Evolutionary conservation across 2,888 invertebrate genomes (phyloP).

Genomic region (Agriotes lineatus): DNA sequence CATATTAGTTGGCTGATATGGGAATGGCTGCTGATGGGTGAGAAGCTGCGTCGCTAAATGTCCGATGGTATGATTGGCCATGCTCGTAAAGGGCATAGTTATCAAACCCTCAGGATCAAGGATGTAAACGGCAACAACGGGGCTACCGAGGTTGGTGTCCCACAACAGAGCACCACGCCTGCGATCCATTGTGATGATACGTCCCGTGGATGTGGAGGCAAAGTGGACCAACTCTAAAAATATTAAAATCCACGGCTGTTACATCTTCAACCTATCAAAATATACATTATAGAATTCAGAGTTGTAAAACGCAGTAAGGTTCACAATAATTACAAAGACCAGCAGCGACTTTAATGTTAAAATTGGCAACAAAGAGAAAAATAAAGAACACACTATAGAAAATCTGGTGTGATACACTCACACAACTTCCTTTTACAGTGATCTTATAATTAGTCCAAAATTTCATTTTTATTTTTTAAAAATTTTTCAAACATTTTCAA

Average conservation of each 20-base stretch:
- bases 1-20: conserved; percentile 65
- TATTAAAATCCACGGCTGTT: no score
- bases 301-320: not conserved
- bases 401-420: no score
- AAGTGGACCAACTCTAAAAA: conserved; percentile 86
- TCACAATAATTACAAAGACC: not conserved
- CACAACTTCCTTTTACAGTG: no score
- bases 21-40: conserved; percentile 61
- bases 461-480: no score
- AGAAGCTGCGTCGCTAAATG: conserved; percentile 65
- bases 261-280: no score
- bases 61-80: conserved; percentile 87
- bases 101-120: conserved; percentile 82
- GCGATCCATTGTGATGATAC: conserved; percentile 86
- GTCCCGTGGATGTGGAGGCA: conserved; percentile 90
- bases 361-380: not conserved
- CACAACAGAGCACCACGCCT: conserved; percentile 86
- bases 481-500: no score
- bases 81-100: conserved; percentile 88
- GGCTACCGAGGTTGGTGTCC: conserved; percentile 89
- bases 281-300: no score
- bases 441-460: no score
- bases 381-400: conserved; percentile 21
- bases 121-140: conserved; percentile 90
- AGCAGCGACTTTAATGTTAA: not conserved